Evolutionary conservation across 2,113 vertebrate species (phyloP), one percentile per base, ranked within the genome.

Genomic region (Grallaria varia): DNA sequence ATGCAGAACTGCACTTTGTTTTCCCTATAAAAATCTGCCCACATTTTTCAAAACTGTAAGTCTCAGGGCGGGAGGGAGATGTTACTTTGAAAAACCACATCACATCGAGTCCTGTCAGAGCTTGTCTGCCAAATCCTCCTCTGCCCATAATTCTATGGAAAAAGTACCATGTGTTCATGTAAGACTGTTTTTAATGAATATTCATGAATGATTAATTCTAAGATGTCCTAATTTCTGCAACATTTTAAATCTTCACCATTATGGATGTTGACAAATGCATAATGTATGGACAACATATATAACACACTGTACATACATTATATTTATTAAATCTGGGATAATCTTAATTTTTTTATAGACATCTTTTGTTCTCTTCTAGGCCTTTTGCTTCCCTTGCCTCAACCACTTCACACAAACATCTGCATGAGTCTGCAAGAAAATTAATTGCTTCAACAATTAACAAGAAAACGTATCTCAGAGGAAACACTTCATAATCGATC

Each of bases 391-490:
- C 42, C 37, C 50, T 45, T 74, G 28, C 64, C 45, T 90, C 50
- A 78, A 14, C 50, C 55, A n/a, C 52, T 42, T 71, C n/a, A n/a
- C 63, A 77, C 40, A 71, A 49, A 91, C 76, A 55, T 44, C 77
- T 75, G 37, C 78, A 33, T 25, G 44, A 90, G 92, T 84, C 82
- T 95, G 90, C 85, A 64, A 92, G 95, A 93, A 96, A 97, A 97
- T 97, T 95, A 97, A 97, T 96, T 96, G 95, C 96, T 95, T 78
- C 91, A 69, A 72, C 96, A 83, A 91, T 89, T 95, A 95, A 96
- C 66, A 87, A 53, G 56, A 73, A 89, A 95, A 74, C 30, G 44
- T 62, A 60, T 97, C 97, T 96, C 97, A 73, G 86, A 96, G 97
- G 96, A 97, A 97, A 92, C 35, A 62, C 95, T 97, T 95, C 83